A percentile compares a stretch with the other conserved stretches of the same genome.
phyloP scores from a whole-genome alignment of 2,888 invertebrate genomes.

The Acanthosepion lycidas region DNA sequence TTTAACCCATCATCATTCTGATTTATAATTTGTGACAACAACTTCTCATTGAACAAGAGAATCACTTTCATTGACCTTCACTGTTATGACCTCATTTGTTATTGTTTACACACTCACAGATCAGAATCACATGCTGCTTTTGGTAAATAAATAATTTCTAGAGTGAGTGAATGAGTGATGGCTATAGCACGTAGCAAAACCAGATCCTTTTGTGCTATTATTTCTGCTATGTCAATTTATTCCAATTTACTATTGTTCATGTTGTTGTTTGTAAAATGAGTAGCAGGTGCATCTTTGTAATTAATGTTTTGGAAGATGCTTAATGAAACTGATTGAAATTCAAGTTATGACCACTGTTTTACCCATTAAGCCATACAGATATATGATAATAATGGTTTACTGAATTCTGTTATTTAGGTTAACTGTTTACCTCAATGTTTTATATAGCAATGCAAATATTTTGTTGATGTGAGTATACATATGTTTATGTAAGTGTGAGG shows the following conservation, averaged over 20 bases:
- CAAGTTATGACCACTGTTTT: too few relatives aligned
- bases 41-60: background rate
- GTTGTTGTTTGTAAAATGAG: background rate
- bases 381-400: too few relatives aligned
- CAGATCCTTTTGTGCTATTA: background rate
- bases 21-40: background rate
- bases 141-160: background rate
- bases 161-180: background rate
- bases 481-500: too few relatives aligned
- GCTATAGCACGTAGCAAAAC: background rate
- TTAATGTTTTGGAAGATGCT: too few relatives aligned
- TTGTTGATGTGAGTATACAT: too few relatives aligned
- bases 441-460: too few relatives aligned
- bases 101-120: background rate
- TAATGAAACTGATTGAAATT: too few relatives aligned
- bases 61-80: background rate
- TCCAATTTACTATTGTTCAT: background rate
- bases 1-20: background rate
- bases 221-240: background rate
- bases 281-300: background rate
- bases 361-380: too few relatives aligned
- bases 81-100: background rate
- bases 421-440: too few relatives aligned
- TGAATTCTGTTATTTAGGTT: too few relatives aligned
- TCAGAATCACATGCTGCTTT: background rate